phyloP scores from a whole-genome alignment of 2,113 vertebrate species.

The Aegypius monachus region DNA sequence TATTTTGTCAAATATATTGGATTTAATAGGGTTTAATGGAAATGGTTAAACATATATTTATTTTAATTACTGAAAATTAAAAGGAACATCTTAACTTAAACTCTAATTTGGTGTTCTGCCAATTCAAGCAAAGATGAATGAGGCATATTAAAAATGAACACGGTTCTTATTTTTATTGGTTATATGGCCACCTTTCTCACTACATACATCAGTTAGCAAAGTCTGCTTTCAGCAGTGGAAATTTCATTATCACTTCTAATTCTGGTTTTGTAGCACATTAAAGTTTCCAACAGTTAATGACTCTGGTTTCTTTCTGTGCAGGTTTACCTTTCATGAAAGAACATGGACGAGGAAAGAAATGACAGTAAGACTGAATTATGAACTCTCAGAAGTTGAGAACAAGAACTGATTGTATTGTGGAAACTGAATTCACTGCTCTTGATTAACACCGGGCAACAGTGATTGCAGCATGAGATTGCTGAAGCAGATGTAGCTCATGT shows the following conservation, averaged over 20 bases:
- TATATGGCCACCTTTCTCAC: constrained; percentile 67
- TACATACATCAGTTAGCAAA: constrained; percentile 69
- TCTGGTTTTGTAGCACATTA: constrained; percentile 75
- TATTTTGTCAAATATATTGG: not conserved
- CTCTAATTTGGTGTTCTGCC: constrained; percentile 48
- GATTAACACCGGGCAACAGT: not conserved
- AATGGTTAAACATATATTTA: constrained; percentile 30
- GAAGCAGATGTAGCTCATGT: not conserved
- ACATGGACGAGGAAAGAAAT: constrained; percentile 64
- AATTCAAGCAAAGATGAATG: constrained; percentile 56
- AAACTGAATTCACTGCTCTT: constrained; percentile 24
- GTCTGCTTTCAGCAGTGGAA: constrained; percentile 71
- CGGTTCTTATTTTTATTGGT: constrained; percentile 60
- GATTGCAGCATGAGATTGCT: not conserved
- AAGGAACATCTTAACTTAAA: constrained; percentile 34
- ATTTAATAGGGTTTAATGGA: constrained; percentile 7
- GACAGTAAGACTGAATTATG: constrained; percentile 70
- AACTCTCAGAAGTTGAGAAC: constrained; percentile 63
- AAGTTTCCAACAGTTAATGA: constrained; percentile 80
- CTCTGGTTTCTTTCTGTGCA: constrained; percentile 70
- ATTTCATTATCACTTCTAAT: constrained; percentile 82
- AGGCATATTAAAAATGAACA: constrained; percentile 50
- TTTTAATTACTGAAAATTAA: constrained; percentile 55
- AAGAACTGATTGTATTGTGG: constrained; percentile 57
- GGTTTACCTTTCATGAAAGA: constrained; percentile 65